Base-by-base conservation (phyloP, 2,113 vertebrate genomes). In the Atrichornis clamosus region DNA sequence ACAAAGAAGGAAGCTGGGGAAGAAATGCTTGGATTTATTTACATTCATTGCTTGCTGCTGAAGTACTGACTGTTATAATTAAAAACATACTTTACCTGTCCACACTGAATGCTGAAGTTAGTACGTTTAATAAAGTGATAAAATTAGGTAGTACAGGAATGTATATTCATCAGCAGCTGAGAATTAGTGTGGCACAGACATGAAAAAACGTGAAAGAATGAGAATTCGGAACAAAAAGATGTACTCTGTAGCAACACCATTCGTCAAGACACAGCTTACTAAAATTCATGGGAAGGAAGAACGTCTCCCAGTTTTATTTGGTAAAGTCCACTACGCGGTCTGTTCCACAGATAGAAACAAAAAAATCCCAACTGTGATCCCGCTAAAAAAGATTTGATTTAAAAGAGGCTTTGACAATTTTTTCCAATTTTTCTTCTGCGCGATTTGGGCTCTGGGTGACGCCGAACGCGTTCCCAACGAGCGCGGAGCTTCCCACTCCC, bases 341-440 rank as follows among this genome's bases (percentile, higher is more conserved):
- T 32, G 28, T 30, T 33, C 28, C 63, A 42, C 28, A 37, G 30
- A 52, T 19, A 41, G 22, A 7, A 39, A 30, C 30, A n/a, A 84
- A 28, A 13, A 17, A 13, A 16, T 55, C 10, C 2, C 0, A 9
- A 73, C 39, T 64, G 41, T 0, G 1, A 68, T 15, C 6, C 13
- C 10, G 22, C 50, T 37, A 56, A 8, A 27, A 10, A 37, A 35
- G 16, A 13, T 17, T 0, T 2, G 8, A 17, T 52, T 49, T 55
- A 27, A 9, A 42, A 16, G 18, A 26, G 12, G 3, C 35, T 53
- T 10, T 14, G 32, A 5, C 11, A 49, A 6, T 19, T 39, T 20
- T 1, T 9, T 7, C 33, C 32, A 1, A 0, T 2, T 12, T 8
- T 3, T 28, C 30, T 30, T 4, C 10, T 0, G 39, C 3, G 3